Evolutionary conservation across 1,140 invertebrate genomes (phyloP), one percentile per base, ranked within the genome.

Genomic region (Argopecten irradians): DNA sequence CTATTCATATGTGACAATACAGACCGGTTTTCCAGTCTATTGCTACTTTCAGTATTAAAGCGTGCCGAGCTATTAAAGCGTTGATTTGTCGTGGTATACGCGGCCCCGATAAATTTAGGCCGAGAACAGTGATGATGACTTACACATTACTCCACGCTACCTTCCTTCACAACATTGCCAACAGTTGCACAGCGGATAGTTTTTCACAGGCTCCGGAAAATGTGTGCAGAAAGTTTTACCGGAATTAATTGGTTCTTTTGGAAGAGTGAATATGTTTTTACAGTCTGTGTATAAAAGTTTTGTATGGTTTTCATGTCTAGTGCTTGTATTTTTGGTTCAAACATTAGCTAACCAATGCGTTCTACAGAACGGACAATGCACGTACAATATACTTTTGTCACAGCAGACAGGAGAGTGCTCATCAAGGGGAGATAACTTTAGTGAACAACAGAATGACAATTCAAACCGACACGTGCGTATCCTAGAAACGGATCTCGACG

Each of bases 401-500:
- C 85, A 90, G 16, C 41, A 32, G 41, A 55, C 86, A 34, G n/a
- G 39, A 22, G 34, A 71, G 43, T 88, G 87, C 34, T 34, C 84
- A 36, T 32, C 89, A 16, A 84, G 28, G n/a, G 7, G 34, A 34
- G 83, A 32, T 0, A 34, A 28, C 1, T n/a, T 36, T 11, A 43
- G 34, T 16, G 35, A 83, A 3, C 88, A 90, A 82, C 88, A 92
- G 39, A 89, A 91, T 83, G 90, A 91, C 84, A 83, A 89, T 89
- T 55, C 39, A 3, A 82, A 89, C n/a, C 14, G n/a, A 28, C 55
- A 71, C 55, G 91, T 92, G 86, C 83, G 90, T 13, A 83, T 35
- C 22, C 91, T 92, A 55, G 88, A 92, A 71, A 86, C 86, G 34
- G 89, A 90, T 82, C 90, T 93, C 39, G 86, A 88, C 34, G 82